Base-by-base conservation (phyloP, 1,140 invertebrate genomes). In the Pseudomyrmex sp. region DNA sequence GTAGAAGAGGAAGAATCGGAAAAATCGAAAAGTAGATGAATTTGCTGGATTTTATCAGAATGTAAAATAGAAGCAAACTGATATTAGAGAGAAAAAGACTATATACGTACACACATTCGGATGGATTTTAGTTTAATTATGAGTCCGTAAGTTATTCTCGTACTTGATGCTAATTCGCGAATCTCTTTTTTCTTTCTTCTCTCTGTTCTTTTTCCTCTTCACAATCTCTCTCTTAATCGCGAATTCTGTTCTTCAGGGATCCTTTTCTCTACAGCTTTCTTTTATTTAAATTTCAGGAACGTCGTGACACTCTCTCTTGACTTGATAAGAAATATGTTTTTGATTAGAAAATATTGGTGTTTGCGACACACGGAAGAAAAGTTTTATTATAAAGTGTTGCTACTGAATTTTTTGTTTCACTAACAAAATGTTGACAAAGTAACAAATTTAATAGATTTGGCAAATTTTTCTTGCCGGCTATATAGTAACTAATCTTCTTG, bases 91-190 rank as follows among this genome's bases (percentile, higher is more conserved):
- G 5, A 35, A 35, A 35, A 35, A 35, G 35, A 35, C 35, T 7
- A 35, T 7, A 7, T 7, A 7, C 7, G 4, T 35, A 26, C 26
- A 87, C 86, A 90, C 91, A 91, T 91, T 90, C 92, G 86, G 89
- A 91, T 93, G 91, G 93, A 35, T 35, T 35, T 93, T 94, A 94
- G 92, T 92, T 91, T 94, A 93, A 94, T 94, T 92, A 92, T 92
- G 91, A 93, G 89, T 90, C 86, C 91, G 92, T 88, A 90, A 91
- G 90, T 92, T 92, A 85, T 91, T 92, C 89, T 92, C 72, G 87
- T 93, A 93, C 92, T 94, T 92, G 92, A 92, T 90, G 93, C 92
- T 92, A 93, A 91, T 93, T 92, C 85, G 90, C 88, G 84, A 91
- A 83, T 82, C 84, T 63, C 86, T 85, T 83, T 58, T 73, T 82